Base-by-base conservation (phyloP, 2,888 invertebrate species). In the Unio delphinus region DNA sequence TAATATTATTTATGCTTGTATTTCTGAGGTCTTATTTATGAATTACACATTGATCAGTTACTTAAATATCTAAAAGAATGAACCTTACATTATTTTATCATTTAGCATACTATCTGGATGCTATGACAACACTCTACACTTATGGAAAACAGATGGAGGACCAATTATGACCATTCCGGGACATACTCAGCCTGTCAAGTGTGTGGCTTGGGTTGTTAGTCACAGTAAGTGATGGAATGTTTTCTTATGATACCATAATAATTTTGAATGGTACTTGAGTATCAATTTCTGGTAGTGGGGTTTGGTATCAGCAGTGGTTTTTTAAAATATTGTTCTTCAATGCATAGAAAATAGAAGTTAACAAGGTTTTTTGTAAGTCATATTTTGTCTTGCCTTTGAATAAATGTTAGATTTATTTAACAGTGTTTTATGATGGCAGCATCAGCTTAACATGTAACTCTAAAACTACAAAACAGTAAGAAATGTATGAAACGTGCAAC, bases 81-180 rank as follows among this genome's bases (percentile, higher is more conserved):
- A 45, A 15, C 15, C 11, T 45, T 45, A 45, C 45, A 11, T 45
- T 45, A 11, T 61, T 60, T 62, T 69, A 34, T 26, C 28, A 74
- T 78, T 68, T 68, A 95, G 95, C 95, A 95, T 98, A 74, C 89
- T 98, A 61, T 94, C 95, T 65, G 98, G 98, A 30, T 95, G 96
- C 89, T 98, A 98, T 90, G 98, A 98, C 89, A 95, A 95, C 89
- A 95, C 96, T 67, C 91, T 98, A 60, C 95, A 96, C 84, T 93
- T 98, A 73, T 98, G 97, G 97, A 95, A 94, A 18, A 92, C 92
- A 5, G 94, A 94, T 89, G 97, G 97, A 7, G 94, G 95, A 85
- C 95, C 95, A 87, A 93, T 94, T 76, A 91, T 95, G 30, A 94
- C 95, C 0, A 94, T 96, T 78, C 94, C 95, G 6, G 96, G 96